Evolutionary conservation across 2,888 invertebrate genomes (phyloP).

Genomic region (Protonemura montana): DNA sequence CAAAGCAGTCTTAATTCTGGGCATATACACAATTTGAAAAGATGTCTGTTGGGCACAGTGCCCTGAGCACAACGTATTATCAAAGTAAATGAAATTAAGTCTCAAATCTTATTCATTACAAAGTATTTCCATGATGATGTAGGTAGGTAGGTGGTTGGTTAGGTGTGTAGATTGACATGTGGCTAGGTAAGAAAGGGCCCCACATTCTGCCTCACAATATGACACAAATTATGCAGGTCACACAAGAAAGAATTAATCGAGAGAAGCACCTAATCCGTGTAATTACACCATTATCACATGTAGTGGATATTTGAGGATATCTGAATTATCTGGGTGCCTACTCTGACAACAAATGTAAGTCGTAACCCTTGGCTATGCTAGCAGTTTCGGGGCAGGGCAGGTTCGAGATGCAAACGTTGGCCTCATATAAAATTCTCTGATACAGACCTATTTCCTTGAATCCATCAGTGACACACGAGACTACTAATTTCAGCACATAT

Average conservation of each 20-base stretch:
- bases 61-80: not conserved
- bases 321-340: not conserved
- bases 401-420: not conserved
- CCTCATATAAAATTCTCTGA: not conserved
- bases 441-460: constrained; percentile 46
- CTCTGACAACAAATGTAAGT: not conserved
- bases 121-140: not conserved
- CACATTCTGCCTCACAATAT: not conserved
- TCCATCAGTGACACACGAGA: constrained; percentile 41
- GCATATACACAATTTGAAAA: not conserved
- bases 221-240: not conserved
- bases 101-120: not conserved
- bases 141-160: not conserved
- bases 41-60: not conserved
- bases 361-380: not conserved
- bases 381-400: not conserved
- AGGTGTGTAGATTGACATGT: not conserved
- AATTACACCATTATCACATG: not conserved
- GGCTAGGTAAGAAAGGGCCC: not conserved
- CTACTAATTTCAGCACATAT: constrained; percentile 46
- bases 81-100: not conserved
- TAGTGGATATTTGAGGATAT: not conserved
- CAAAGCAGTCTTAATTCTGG: not conserved
- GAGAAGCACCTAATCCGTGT: not conserved
- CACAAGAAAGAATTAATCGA: not conserved